Evolutionary conservation across 2,797 vertebrate genomes (phyloP).

Genomic region (Poeciliopsis gracilis): DNA sequence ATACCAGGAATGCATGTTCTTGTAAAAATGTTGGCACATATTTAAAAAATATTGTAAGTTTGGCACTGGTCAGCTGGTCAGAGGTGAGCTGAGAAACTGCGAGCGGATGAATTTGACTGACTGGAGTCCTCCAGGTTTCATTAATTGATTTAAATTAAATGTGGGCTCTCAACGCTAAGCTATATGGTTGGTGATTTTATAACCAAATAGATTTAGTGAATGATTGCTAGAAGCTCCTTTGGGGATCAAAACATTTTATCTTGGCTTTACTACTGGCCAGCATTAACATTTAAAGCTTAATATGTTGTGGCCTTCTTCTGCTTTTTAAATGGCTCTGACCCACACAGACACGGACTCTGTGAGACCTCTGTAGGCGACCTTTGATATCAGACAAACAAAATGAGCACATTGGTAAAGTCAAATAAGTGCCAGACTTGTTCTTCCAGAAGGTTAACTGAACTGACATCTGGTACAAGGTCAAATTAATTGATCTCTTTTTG

Average conservation of each 20-base stretch:
- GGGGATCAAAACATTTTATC: background rate
- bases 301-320: background rate
- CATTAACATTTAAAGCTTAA: constrained; percentile 2
- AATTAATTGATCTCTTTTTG: background rate
- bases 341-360: background rate
- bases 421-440: background rate
- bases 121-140: background rate
- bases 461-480: background rate
- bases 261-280: background rate
- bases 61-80: background rate
- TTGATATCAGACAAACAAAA: constrained; percentile 1
- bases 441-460: background rate
- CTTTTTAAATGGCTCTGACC: background rate
- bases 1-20: background rate
- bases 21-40: background rate
- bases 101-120: background rate
- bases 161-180: background rate
- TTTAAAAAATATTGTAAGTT: background rate
- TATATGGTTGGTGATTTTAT: background rate
- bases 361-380: background rate
- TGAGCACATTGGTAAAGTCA: background rate
- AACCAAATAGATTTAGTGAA: background rate
- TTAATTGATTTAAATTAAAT: background rate
- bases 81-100: background rate
- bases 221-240: background rate